Evolutionary conservation across 2,797 vertebrate genomes (phyloP), one percentile per base, ranked within the genome.

Genomic region (Poeciliopsis turneri): DNA sequence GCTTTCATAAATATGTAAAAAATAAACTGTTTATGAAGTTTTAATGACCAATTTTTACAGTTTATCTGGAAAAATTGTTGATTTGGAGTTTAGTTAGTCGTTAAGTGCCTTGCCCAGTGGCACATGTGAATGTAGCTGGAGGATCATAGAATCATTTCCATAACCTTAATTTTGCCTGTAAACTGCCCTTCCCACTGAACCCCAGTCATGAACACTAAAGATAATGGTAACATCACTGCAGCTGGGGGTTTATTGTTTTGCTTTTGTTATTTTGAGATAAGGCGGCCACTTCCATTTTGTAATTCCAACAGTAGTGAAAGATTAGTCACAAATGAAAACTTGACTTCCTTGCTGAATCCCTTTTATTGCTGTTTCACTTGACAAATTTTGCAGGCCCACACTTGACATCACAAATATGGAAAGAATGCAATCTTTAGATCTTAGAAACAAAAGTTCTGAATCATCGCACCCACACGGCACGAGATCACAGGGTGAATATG

Each of bases 391-490:
- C 90, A 88, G 79, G 83, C 75, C 80, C 71, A 84, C 68, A 88
- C 87, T 89, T 90, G 89, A 84, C 87, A 49, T 78, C 18, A 18
- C 0, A 61, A 4, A 30, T 41, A 25, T 41, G 68, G 59, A 33
- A 89, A 53, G 86, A 90, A 92, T 91, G 70, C 73, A 64, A 87
- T 89, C 74, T 2, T 57, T 15, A 0, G 36, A 82, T 89, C 76
- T 78, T 49, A 2, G 77, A 74, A 59, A 73, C 2, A 47, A 78
- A 51, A 28, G 1, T 41, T 72, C 51, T 87, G 86, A 91, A 73
- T 92, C 86, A 90, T 12, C 30, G 51, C 69, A 45, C 20, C 73
- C 43, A 28, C 77, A 73, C 77, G 76, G 79, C 72, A 84, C 64
- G 23, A n/a, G 74, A 85, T 89, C 70, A 80, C 43, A 80, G 36